Base-by-base conservation (phyloP, 2,888 invertebrate genomes). In the Octodonta nipae region DNA sequence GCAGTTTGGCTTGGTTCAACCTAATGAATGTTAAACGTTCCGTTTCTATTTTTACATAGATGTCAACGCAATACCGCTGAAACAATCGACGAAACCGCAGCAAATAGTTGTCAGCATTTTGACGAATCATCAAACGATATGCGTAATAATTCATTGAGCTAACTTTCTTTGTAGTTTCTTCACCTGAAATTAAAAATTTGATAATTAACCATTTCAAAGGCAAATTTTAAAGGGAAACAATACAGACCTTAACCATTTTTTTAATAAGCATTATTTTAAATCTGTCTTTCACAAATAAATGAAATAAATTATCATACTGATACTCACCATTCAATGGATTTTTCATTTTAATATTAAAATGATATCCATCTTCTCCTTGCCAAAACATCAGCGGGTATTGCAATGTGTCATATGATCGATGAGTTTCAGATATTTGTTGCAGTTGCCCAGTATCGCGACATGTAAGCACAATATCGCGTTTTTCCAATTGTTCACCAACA, bases 21-120 rank as follows among this genome's bases (percentile, higher is more conserved):
- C 50, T 33, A 10, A 60, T 42, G 40, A 36, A 60, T 29, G 26
- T 24, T 15, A 59, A 34, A 20, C 55, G 49, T 47, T 58, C 56
- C 4, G 43, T 50, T 39, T 60, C 57, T 7, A 60, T 50, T 49
- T 60, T 59, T 1, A 41, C 56, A 37, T 57, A 60, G 55, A 55
- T 55, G 38, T 60, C 54, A 16, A 60, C 58, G n/a, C 45, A 33
- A 38, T 40, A 59, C 36, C 60, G 58, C 27, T 55, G 47, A 33
- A 50, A 53, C 5, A 60, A 32, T 13, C 36, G 31, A 5, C 53
- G 45, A 5, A 3, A 26, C 26, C 5, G 3, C 26, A 26, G 26
- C 3, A 26, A 3, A 5, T 3, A 3, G 5, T 13, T 26, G 3
- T 26, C 26, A 26, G 26, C 26, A 26, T 26, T 3, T 26, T 3